Base-by-base conservation (phyloP, 2,113 vertebrate species). In the Coptodon rendalli region DNA sequence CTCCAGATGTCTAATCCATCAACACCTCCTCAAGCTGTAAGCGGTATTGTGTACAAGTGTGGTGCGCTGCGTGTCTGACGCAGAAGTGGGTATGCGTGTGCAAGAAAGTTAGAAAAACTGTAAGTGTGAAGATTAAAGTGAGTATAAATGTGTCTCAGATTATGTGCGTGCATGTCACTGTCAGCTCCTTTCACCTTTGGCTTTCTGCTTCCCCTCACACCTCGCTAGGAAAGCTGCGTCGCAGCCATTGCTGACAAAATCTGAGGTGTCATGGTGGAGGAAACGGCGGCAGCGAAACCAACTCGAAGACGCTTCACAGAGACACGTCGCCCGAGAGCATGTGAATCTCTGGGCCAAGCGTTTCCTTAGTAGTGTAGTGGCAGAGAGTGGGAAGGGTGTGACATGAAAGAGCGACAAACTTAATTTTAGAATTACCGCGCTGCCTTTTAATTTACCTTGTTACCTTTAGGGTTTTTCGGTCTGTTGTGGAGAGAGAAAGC, bases 1-100 rank as follows among this genome's bases (percentile, higher is more conserved):
- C 91, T 96, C 94, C 96, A 97, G 95, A 96, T 97, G 96, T 95
- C 96, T 96, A 95, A 96, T 96, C 96, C 96, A 96, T 96, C 95
- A 97, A 96, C 96, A 96, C 96, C 95, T 96, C 93, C 89, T 95
- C 95, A 94, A 96, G 93, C 92, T 95, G 94, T 92, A 90, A 95
- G 92, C 81, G 45, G 88, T 86, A 91, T 94, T 94, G 94, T 93
- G 93, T 83, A 93, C 80, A 88, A 93, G 81, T 90, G 92, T 61
- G 79, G 80, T 59, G 80, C 27, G 40, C 31, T 17, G 56, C 78
- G 63, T 81, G 89, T 84, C 79, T 89, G 89, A 88, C 61, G 56
- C 27, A 59, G 56, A 40, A 82, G 88, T 78, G 84, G 66, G 89
- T 68, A 53, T 78, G 80, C 45, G 80, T 27, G 83, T 52, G 50